Conservation (phyloP, 2,797 vertebrate species). For the Distichodus sexfasciatus region DNA sequence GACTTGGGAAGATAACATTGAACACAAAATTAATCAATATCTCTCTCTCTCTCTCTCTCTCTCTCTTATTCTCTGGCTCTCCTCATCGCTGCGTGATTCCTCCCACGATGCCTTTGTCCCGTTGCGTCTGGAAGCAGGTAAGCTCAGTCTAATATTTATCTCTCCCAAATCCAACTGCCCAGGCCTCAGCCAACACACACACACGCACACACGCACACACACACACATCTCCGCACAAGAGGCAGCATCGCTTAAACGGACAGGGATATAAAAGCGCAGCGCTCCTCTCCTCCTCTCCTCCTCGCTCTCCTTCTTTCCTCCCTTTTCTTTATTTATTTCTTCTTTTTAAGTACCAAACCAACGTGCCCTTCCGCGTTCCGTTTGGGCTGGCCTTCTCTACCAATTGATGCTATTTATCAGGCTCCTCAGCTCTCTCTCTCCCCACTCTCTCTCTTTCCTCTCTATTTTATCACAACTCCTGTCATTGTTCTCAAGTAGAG, state of each 20-base stretch:
- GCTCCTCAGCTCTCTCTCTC: slow-evolving; percentile 53
- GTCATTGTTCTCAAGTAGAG: slow-evolving; percentile 92
- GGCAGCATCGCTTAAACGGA: too few relatives aligned
- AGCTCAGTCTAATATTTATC: slow-evolving; percentile 43
- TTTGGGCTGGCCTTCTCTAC: slow-evolving; percentile 16
- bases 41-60: neutral
- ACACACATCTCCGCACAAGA: neutral
- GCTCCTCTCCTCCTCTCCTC: too few relatives aligned
- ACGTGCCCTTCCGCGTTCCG: neutral
- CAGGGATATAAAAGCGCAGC: too few relatives aligned
- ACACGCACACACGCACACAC: neutral
- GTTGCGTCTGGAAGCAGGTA: slow-evolving; percentile 54
- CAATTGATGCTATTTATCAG: slow-evolving; percentile 65
- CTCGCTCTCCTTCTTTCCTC: neutral
- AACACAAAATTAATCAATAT: slow-evolving; percentile 53
- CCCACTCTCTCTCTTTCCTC: slow-evolving; percentile 40
- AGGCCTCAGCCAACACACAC: neutral
- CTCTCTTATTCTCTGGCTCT: neutral
- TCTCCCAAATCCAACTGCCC: neutral
- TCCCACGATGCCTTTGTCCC: neutral
- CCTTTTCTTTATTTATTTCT: slow-evolving; percentile 2
- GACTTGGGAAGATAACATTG: slow-evolving; percentile 39
- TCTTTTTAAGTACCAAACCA: neutral
- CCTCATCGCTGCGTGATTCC: neutral
- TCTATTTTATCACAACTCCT: slow-evolving; percentile 71